Evolutionary conservation across 2,888 invertebrate species (phyloP).

Genomic region (Patella pellucida): DNA sequence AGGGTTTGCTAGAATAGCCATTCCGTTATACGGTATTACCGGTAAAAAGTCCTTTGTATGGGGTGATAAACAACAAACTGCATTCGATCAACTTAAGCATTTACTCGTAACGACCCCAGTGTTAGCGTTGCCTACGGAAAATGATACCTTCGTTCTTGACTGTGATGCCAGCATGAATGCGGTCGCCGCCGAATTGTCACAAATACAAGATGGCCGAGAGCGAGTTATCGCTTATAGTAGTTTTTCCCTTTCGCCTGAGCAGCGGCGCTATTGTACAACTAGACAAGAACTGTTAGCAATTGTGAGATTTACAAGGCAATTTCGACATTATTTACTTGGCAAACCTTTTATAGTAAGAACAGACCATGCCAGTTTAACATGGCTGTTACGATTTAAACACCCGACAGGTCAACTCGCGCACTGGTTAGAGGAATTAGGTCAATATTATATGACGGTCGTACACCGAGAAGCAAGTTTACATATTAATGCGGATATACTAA

Average conservation of each 20-base stretch:
- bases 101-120: no score
- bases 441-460: background rate
- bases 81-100: no score
- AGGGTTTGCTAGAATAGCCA: no score
- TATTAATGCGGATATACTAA: background rate
- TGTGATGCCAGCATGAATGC: slow-evolving; percentile 38
- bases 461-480: background rate
- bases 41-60: no score
- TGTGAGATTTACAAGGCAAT: background rate
- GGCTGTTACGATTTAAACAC: slow-evolving; percentile 20
- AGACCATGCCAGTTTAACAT: slow-evolving; percentile 28
- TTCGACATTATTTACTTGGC: slow-evolving; percentile 27
- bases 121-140: no score
- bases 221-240: slow-evolving; percentile 31
- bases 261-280: slow-evolving; percentile 30
- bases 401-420: slow-evolving; percentile 22
- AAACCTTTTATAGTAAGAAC: slow-evolving; percentile 24
- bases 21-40: no score
- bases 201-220: slow-evolving; percentile 31
- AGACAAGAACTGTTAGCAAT: background rate
- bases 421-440: slow-evolving; percentile 23
- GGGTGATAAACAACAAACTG: no score
- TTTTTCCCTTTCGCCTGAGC: slow-evolving; percentile 23
- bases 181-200: slow-evolving; percentile 35
- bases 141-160: slow-evolving; percentile 35